Evolutionary conservation across 2,113 vertebrate genomes (phyloP).

Genomic region (Tamias sibiricus): DNA sequence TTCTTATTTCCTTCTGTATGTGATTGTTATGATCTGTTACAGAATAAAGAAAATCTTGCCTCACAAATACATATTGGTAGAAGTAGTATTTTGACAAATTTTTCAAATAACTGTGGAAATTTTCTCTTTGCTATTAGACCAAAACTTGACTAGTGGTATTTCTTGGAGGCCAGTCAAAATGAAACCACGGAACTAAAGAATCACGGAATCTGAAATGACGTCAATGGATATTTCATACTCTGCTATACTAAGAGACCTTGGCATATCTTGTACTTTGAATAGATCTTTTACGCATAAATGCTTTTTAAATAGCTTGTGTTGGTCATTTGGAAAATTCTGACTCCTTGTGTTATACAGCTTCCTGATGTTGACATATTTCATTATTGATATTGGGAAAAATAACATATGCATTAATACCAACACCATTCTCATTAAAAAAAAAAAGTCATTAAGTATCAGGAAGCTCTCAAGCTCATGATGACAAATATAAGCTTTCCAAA

Average conservation of each 20-base stretch:
- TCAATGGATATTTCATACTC: not conserved
- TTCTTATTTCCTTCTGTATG: not conserved
- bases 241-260: not conserved
- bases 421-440: not conserved
- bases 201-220: not conserved
- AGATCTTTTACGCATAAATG: not conserved
- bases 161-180: not conserved
- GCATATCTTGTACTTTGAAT: not conserved
- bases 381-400: not conserved
- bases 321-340: slow-evolving; percentile 7
- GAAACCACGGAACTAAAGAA: not conserved
- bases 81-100: slow-evolving; percentile 4
- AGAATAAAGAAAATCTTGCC: not conserved
- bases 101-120: slow-evolving; percentile 10
- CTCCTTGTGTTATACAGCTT: not conserved
- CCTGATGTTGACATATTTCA: not conserved
- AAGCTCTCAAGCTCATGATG: not conserved
- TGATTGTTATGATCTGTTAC: not conserved
- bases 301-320: not conserved
- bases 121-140: slow-evolving; percentile 13
- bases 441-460: not conserved
- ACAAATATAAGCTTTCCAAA: slow-evolving; percentile 19
- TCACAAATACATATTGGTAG: not conserved
- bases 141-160: slow-evolving; percentile 30
- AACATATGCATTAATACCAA: not conserved